phyloP scores from a whole-genome alignment of 2,113 vertebrate species.

The Phrynosoma blainvillii region DNA sequence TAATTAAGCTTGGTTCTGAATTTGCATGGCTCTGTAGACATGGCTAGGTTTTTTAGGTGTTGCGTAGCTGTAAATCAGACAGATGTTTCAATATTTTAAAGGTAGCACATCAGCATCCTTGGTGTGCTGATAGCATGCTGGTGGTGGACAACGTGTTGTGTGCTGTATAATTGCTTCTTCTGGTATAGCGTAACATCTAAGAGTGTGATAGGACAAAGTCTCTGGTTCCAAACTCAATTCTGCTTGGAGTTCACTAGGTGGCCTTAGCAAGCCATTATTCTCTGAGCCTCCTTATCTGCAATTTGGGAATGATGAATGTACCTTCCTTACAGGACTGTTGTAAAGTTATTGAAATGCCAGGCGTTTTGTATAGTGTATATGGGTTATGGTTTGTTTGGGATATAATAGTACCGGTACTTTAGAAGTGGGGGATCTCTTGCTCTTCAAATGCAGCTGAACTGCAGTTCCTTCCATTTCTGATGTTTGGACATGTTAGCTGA shows the following conservation, averaged over 20 bases:
- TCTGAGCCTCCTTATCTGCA: not conserved
- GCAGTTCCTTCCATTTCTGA: too few relatives aligned
- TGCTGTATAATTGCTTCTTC: not conserved
- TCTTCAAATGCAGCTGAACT: too few relatives aligned
- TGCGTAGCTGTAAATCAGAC: not conserved
- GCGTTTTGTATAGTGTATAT: not conserved
- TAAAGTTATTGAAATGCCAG: not conserved
- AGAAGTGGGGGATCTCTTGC: not conserved
- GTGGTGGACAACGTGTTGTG: not conserved
- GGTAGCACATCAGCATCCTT: constrained; percentile 44
- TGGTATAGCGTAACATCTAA: not conserved
- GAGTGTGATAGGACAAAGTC: not conserved
- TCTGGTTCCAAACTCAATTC: not conserved
- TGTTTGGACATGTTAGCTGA: too few relatives aligned
- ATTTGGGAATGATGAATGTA: not conserved
- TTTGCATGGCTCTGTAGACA: not conserved
- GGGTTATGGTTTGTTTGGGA: not conserved
- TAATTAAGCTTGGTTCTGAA: not conserved
- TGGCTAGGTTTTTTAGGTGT: not conserved
- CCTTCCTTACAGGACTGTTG: not conserved
- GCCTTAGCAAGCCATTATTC: constrained; percentile 22
- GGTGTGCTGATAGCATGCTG: not conserved
- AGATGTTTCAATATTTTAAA: not conserved
- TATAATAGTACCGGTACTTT: not conserved
- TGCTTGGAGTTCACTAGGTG: constrained; percentile 14